Percentiles rank a stretch among this genome's conserved stretches.
Evolutionary conservation across 2,797 vertebrate genomes (phyloP).

Genomic region (Enteromius viviparus): DNA sequence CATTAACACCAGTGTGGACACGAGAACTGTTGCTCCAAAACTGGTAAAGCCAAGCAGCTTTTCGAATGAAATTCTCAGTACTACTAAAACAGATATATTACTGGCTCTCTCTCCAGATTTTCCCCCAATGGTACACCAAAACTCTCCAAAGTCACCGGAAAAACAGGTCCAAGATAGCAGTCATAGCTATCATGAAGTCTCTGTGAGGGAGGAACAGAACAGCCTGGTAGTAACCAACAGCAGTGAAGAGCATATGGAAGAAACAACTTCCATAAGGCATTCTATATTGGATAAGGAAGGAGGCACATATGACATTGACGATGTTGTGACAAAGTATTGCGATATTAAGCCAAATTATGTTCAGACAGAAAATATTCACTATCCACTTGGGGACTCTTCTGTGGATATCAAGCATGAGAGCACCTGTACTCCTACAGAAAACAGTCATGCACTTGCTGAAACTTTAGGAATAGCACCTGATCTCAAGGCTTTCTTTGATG

Average conservation of each 20-base stretch:
- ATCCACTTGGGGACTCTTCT: conserved; percentile 65
- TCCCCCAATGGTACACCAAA: conserved; percentile 65
- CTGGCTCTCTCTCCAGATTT: conserved; percentile 73
- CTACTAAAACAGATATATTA: conserved; percentile 75
- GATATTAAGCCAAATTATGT: conserved; percentile 56
- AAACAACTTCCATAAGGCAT: conserved; percentile 57
- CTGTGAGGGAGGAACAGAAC: conserved; percentile 61
- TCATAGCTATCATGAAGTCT: conserved; percentile 56
- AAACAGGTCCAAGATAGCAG: conserved; percentile 47
- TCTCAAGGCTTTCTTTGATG: conserved; percentile 82
- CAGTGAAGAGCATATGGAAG: conserved; percentile 58
- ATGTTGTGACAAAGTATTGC: conserved; percentile 54
- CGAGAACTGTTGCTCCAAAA: conserved; percentile 54
- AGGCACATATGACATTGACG: conserved; percentile 41
- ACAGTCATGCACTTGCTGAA: conserved; percentile 53
- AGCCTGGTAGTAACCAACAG: conserved; percentile 51
- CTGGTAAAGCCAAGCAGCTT: conserved; percentile 60
- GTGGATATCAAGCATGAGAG: conserved; percentile 75
- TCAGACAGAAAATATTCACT: conserved; percentile 58
- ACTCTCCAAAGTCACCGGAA: conserved; percentile 58
- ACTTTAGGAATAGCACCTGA: conserved; percentile 70
- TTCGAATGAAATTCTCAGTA: conserved; percentile 72
- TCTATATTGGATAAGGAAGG: conserved; percentile 47
- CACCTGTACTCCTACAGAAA: conserved; percentile 62
- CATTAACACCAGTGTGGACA: conserved; percentile 72